Percentiles rank a stretch among this genome's conserved stretches.
Conservation (phyloP, 2,113 vertebrate species). For the Tympanuchus pallidicinctus region DNA sequence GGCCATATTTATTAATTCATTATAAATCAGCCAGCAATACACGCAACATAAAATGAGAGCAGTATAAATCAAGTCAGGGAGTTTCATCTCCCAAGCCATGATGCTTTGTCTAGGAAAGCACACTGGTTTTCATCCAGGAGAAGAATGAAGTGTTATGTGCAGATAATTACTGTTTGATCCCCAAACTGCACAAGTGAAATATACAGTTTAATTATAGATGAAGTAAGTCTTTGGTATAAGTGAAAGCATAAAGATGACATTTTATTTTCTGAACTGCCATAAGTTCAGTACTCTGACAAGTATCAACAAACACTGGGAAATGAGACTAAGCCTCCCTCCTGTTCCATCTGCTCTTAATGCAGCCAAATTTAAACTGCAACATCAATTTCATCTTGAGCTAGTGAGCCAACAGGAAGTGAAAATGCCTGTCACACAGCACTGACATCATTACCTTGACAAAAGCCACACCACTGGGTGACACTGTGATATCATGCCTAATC, state of each 20-base stretch:
- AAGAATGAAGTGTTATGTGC: background rate
- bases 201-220: conserved; percentile 44
- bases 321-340: background rate
- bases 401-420: background rate
- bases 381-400: background rate
- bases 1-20: background rate
- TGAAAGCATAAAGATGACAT: conserved; percentile 9
- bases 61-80: background rate
- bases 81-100: background rate
- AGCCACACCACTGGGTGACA: conserved; percentile 93
- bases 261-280: conserved; percentile 26
- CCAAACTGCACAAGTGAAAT: conserved; percentile 18
- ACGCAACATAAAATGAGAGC: background rate
- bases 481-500: conserved; percentile 92
- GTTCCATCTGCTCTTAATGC: background rate
- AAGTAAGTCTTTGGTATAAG: conserved; percentile 38
- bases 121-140: background rate
- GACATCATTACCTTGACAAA: conserved; percentile 91
- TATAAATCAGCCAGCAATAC: background rate
- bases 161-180: conserved; percentile 42
- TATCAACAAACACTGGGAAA: background rate
- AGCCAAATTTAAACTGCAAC: background rate
- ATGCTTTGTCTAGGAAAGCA: background rate
- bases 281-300: conserved; percentile 8
- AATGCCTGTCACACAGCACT: background rate